Evolutionary conservation across 2,797 vertebrate species (phyloP), one percentile per base, ranked within the genome.

Genomic region (Leptoclinus maculatus): DNA sequence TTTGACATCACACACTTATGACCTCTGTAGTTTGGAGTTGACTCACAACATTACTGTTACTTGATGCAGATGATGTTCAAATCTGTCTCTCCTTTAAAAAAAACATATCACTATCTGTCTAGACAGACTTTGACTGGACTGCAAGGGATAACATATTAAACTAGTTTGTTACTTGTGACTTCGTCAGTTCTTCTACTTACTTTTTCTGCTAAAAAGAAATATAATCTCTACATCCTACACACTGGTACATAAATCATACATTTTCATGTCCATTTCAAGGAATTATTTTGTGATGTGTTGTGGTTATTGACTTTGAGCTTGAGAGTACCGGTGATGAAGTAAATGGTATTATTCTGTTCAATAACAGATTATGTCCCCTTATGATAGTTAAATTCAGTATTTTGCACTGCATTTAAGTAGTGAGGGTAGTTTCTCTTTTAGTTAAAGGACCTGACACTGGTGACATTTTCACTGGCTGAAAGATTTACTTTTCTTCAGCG

Each of bases 391-490:
- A 76, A 79, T 74, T 38, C 36, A 16, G 3, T 56, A 12, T 6
- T 16, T 27, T 29, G 3, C 53, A 56, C 53, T 29, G 13, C 53
- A 56, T 16, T 29, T 27, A 27, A 27, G 25, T 7, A 3, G 23
- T 56, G 53, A 56, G 14, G 29, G 6, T 10, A 25, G 27, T 63
- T 17, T 25, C 7, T 51, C 9, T 58, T 27, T 67, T 41, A 49
- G 67, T 60, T 43, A 77, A 62, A 67, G 10, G 47, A 65, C n/a
- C 11, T 60, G 60, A 80, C 58, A 60, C 34, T 64, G 64, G 32
- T 83, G 76, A 60, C 71, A 78, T 71, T 82, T 69, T 71, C 32
- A 45, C 25, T 32, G 51, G 36, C 41, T 67, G 62, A 63, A 25
- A 54, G 64, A 85, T 80, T 51, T 23, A 66, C 36, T 71, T 38